phyloP scores from a whole-genome alignment of 2,888 invertebrate genomes.

The Drosophila recens region DNA sequence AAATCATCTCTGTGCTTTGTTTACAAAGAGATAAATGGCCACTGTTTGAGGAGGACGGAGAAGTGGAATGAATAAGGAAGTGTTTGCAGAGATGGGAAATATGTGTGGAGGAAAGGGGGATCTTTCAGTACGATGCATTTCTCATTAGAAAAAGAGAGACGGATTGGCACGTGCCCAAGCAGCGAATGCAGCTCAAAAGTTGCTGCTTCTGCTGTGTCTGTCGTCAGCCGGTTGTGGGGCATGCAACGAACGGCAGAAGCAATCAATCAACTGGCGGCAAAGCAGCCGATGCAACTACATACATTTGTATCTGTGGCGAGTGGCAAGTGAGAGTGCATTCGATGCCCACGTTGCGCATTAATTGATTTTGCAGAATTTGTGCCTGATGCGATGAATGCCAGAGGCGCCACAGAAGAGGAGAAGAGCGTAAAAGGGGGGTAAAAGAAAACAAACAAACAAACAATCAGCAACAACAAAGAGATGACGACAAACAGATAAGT shows the following conservation, averaged over 20 bases:
- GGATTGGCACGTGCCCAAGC: constrained; percentile 53
- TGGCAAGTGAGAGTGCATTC: constrained; percentile 26
- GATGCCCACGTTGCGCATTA: constrained; percentile 59
- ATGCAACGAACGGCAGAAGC: constrained; percentile 30
- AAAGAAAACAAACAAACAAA: constrained; percentile 14
- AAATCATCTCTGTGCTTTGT: constrained; percentile 60
- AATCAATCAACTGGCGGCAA: constrained; percentile 63
- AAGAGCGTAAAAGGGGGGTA: background rate
- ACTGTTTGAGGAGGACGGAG: constrained; percentile 19
- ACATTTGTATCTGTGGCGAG: constrained; percentile 8
- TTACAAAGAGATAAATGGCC: constrained; percentile 65
- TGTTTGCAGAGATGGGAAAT: constrained; percentile 13
- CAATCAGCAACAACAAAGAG: constrained; percentile 55
- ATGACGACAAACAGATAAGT: constrained; percentile 68
- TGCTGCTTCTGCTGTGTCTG: constrained; percentile 27
- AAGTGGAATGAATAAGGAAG: constrained; percentile 15
- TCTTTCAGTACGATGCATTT: constrained; percentile 9
- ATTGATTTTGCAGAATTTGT: constrained; percentile 68
- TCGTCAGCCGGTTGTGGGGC: constrained; percentile 23
- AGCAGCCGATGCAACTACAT: constrained; percentile 6
- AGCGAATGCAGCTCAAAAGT: constrained; percentile 35
- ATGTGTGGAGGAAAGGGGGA: background rate
- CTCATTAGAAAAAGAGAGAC: background rate
- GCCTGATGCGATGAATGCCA: constrained; percentile 22
- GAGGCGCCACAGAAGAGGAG: constrained; percentile 16